Conservation (phyloP, 2,113 vertebrate genomes). For the Fregata magnificens region DNA sequence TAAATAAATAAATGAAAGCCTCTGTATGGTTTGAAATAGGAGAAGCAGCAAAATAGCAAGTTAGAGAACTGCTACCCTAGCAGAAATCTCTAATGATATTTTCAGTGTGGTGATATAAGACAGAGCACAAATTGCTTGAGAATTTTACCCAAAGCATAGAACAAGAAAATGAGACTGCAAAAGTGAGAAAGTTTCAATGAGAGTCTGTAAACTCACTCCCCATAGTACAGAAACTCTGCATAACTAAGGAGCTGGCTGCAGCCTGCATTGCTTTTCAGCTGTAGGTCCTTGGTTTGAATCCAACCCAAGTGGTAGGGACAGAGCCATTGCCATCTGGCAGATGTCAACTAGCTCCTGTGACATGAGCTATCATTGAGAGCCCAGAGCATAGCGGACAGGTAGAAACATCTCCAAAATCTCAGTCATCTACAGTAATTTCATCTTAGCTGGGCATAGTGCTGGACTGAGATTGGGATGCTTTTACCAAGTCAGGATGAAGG, state of each 20-base stretch:
- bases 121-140: not conserved
- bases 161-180: not conserved
- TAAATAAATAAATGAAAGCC: not conserved
- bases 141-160: not conserved
- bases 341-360: not conserved
- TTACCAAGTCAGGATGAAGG: not conserved
- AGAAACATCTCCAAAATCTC: not conserved
- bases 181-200: not conserved
- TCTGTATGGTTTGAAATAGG: not conserved
- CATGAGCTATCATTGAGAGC: not conserved
- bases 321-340: not conserved
- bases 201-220: not conserved
- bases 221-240: not conserved
- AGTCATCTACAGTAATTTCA: not conserved
- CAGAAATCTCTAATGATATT: not conserved
- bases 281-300: not conserved
- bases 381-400: not conserved
- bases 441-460: not conserved
- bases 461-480: not conserved
- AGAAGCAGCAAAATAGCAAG: not conserved
- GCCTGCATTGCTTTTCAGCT: not conserved
- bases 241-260: not conserved
- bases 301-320: not conserved
- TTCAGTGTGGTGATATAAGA: not conserved
- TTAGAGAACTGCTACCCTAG: not conserved